Evolutionary conservation across 1,140 invertebrate genomes (phyloP).

Genomic region (Heterodera carotae): DNA sequence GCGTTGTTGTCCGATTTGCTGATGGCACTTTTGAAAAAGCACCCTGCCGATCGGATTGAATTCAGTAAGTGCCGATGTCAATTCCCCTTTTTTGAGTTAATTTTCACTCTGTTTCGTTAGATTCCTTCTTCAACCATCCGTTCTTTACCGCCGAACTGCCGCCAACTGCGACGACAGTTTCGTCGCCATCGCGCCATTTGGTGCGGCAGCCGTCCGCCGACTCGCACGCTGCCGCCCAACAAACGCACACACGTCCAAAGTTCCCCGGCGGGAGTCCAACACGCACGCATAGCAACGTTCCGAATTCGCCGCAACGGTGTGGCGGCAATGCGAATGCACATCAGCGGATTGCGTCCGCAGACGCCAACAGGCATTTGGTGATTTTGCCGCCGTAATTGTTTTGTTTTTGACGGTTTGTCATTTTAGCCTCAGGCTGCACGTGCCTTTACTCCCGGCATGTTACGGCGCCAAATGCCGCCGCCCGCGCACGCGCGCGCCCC

Average conservation of each 20-base stretch:
- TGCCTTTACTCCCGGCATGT: constrained; percentile 18
- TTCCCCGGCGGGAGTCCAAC: background rate
- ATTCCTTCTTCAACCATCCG: constrained; percentile 63
- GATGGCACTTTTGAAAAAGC: constrained; percentile 81
- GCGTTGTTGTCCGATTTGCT: constrained; percentile 83
- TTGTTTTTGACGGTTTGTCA: background rate
- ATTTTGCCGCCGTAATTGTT: background rate
- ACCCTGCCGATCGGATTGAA: constrained; percentile 89
- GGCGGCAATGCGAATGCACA: background rate
- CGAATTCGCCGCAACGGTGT: constrained; percentile 11
- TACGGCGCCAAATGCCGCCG: constrained; percentile 16
- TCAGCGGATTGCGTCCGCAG: constrained; percentile 21
- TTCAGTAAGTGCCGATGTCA: constrained; percentile 71
- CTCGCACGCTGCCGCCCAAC: constrained; percentile 16
- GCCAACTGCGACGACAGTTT: constrained; percentile 1
- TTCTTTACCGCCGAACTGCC: constrained; percentile 48
- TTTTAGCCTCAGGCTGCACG: constrained; percentile 16
- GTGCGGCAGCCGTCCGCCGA: constrained; percentile 26
- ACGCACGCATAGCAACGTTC: background rate
- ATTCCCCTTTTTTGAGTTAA: background rate
- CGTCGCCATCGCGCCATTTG: constrained; percentile 22
- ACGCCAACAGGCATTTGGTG: constrained; percentile 26
- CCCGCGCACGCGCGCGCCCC: constrained; percentile 13
- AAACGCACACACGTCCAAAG: background rate
- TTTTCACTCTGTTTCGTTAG: constrained; percentile 41